Evolutionary conservation across 2,888 invertebrate genomes (phyloP).

Genomic region (Gari tellinella): DNA sequence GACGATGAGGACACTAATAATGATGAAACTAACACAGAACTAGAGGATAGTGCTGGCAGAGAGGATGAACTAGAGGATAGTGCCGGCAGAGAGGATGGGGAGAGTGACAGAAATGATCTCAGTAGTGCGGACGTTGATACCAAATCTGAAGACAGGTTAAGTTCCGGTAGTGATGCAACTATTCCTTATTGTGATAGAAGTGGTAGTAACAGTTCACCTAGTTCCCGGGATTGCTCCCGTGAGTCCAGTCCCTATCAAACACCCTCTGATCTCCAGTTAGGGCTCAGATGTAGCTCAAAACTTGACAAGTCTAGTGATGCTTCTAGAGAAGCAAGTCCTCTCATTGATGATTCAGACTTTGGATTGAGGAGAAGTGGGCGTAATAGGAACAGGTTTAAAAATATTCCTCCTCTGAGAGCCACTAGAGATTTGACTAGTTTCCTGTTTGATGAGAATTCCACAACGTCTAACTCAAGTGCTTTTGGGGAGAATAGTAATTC

Average conservation of each 20-base stretch:
- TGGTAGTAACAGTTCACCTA: constrained; percentile 49
- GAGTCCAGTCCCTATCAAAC: constrained; percentile 55
- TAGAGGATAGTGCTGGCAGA: no score
- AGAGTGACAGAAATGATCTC: constrained; percentile 29
- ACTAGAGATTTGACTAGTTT: constrained; percentile 47
- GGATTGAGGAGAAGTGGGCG: constrained; percentile 45
- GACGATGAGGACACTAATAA: no score
- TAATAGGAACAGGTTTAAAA: constrained; percentile 46
- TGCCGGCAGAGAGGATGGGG: neutral
- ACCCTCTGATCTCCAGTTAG: constrained; percentile 21
- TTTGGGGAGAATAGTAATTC: constrained; percentile 46
- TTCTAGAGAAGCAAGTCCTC: constrained; percentile 55
- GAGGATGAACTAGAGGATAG: neutral
- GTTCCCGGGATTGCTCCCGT: constrained; percentile 50
- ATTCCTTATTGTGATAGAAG: constrained; percentile 62
- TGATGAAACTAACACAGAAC: constrained; percentile 18
- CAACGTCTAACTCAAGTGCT: constrained; percentile 46
- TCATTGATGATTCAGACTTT: constrained; percentile 49
- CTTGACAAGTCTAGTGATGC: constrained; percentile 48
- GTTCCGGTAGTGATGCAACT: constrained; percentile 55
- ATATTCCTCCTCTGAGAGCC: constrained; percentile 39
- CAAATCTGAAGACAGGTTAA: constrained; percentile 31
- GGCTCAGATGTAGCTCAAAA: constrained; percentile 31
- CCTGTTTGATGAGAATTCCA: constrained; percentile 53
- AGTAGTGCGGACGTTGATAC: constrained; percentile 12